Conservation (phyloP, 2,113 vertebrate genomes). For the Chlamydotis undulata region DNA sequence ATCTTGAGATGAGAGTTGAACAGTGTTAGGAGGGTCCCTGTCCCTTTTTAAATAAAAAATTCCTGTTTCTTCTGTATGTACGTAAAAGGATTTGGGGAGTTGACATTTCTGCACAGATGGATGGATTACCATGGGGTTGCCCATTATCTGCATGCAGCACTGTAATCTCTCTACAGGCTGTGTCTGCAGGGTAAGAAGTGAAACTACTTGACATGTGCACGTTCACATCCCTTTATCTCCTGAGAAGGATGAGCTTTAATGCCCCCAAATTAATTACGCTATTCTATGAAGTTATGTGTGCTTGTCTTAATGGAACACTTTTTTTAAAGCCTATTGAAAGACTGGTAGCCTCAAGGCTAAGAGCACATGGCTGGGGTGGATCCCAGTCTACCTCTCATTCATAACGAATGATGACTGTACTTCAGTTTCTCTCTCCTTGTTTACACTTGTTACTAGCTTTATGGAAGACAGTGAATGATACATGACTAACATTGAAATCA, state of each 20-base stretch:
- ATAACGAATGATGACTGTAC: not conserved
- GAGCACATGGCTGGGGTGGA: not conserved
- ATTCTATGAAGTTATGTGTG: not conserved
- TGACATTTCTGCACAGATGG: not conserved
- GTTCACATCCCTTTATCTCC: not conserved
- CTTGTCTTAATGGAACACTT: not conserved
- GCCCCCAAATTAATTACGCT: not conserved
- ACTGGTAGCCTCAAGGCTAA: not conserved
- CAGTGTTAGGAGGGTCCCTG: not conserved
- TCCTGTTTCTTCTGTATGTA: not conserved
- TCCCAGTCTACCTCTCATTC: not conserved
- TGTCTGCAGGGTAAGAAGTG: not conserved
- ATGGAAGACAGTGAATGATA: not conserved
- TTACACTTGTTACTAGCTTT: constrained; percentile 27
- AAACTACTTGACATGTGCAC: not conserved
- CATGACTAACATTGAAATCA: constrained; percentile 12
- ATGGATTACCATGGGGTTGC: not conserved
- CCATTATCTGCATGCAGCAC: not conserved
- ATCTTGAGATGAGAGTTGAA: not conserved
- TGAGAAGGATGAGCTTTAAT: not conserved
- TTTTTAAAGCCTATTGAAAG: not conserved
- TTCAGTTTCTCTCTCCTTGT: constrained; percentile 22
- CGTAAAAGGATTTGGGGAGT: not conserved
- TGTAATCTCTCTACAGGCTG: not conserved
- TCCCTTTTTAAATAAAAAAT: not conserved